Evolutionary conservation across 2,797 vertebrate species (phyloP).

Genomic region (Cercopithecus diana): DNA sequence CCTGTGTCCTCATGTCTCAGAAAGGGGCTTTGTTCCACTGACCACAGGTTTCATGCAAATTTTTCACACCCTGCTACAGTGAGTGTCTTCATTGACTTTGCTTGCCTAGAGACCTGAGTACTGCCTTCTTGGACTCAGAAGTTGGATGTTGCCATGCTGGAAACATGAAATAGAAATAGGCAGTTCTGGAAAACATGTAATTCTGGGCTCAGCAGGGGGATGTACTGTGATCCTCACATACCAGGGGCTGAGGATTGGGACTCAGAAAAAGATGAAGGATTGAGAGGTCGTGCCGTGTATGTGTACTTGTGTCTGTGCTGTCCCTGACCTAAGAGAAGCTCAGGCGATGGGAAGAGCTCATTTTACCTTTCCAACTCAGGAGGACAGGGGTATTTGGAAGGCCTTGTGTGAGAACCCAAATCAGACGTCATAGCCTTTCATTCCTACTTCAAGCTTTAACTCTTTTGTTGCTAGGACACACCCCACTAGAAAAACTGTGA

Average conservation of each 20-base stretch:
- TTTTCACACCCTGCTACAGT: not conserved
- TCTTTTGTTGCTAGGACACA: not conserved
- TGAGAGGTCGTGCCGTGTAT: not conserved
- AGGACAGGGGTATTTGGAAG: not conserved
- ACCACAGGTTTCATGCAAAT: not conserved
- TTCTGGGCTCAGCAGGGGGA: not conserved
- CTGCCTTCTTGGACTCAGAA: not conserved
- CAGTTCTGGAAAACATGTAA: not conserved
- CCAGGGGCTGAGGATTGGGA: not conserved
- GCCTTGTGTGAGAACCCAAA: not conserved
- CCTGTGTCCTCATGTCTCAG: not conserved
- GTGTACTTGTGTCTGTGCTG: not conserved
- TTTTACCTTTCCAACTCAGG: not conserved
- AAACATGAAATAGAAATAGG: not conserved
- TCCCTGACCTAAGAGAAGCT: not conserved
- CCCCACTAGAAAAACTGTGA: not conserved
- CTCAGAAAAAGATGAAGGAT: not conserved
- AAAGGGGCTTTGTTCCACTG: not conserved
- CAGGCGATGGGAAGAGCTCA: not conserved
- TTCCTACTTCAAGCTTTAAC: not conserved
- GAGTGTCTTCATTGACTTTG: not conserved
- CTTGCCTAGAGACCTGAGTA: not conserved
- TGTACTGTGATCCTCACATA: not conserved
- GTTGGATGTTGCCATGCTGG: not conserved
- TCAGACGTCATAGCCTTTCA: not conserved